phyloP scores from a whole-genome alignment of 2,888 invertebrate species.

The Leucania comma region DNA sequence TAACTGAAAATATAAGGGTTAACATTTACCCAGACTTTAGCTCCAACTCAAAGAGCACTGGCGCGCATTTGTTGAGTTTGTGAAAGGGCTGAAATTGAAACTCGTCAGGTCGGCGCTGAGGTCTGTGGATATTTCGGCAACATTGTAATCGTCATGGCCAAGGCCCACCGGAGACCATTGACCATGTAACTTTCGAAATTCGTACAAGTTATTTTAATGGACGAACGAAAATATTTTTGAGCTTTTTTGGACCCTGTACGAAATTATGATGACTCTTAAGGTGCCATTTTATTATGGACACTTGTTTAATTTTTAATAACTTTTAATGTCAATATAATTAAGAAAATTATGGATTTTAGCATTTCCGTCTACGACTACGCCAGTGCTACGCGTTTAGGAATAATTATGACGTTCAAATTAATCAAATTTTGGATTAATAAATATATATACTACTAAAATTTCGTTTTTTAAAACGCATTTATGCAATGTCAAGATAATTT shows the following conservation, averaged over 20 bases:
- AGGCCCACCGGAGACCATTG: constrained; percentile 65
- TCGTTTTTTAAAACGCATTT: not conserved
- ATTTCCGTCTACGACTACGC: not conserved
- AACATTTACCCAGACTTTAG: not conserved
- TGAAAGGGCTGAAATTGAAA: constrained; percentile 59
- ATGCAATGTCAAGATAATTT: not conserved
- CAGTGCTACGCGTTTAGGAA: constrained; percentile 9
- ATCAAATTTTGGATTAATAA: not conserved
- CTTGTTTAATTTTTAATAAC: constrained; percentile 8
- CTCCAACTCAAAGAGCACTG: not conserved
- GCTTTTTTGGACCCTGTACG: constrained; percentile 8
- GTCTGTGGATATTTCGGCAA: constrained; percentile 62
- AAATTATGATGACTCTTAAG: constrained; percentile 6
- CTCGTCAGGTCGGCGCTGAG: constrained; percentile 44
- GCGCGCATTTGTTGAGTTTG: constrained; percentile 20
- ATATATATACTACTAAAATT: too few species aligned
- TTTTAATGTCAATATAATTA: not conserved
- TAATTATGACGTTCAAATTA: not conserved
- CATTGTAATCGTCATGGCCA: constrained; percentile 66
- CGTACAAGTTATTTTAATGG: constrained; percentile 56
- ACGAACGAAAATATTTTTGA: constrained; percentile 24
- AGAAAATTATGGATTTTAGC: not conserved
- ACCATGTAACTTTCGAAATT: constrained; percentile 67
- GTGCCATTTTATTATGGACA: constrained; percentile 12
- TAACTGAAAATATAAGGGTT: not conserved